Percentiles rank a stretch among this genome's conserved stretches.
Evolutionary conservation across 2,113 vertebrate species (phyloP).

Genomic region (Rhodinocichla rosea): DNA sequence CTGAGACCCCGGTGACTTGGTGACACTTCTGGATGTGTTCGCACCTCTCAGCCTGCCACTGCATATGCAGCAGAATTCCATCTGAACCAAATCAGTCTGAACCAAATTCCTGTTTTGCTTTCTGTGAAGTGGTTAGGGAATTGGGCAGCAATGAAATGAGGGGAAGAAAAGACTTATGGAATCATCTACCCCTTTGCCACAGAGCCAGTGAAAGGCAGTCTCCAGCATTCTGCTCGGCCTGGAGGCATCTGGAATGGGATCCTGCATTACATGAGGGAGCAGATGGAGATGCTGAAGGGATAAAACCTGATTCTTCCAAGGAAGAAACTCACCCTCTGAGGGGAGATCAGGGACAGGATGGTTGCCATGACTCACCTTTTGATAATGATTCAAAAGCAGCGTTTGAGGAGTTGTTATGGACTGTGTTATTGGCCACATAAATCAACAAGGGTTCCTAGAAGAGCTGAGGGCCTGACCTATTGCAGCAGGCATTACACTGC

Average conservation of each 20-base stretch:
- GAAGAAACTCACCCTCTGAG: not conserved
- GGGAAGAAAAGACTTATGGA: not conserved
- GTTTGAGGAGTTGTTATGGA: not conserved
- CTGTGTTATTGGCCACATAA: not conserved
- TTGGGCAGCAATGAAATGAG: not conserved
- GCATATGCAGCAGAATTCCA: not conserved
- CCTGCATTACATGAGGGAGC: not conserved
- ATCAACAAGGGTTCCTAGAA: not conserved
- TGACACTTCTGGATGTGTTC: fast-evolving
- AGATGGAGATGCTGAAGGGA: not conserved
- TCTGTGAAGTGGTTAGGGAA: not conserved
- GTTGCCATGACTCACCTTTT: not conserved
- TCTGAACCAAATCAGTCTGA: not conserved
- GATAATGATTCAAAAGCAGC: not conserved
- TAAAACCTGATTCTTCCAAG: not conserved
- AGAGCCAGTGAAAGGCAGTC: not conserved
- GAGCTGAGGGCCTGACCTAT: not conserved
- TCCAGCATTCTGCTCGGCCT: not conserved
- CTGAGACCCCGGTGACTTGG: not conserved
- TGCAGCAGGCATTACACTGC: not conserved
- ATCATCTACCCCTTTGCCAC: not conserved
- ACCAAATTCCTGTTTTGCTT: not conserved
- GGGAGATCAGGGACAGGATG: not conserved
- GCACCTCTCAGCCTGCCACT: not conserved
- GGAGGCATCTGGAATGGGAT: not conserved